A percentile compares a stretch with the other conserved stretches of the same genome.
phyloP scores from a whole-genome alignment of 2,113 vertebrate species.

The Theristicus caerulescens region DNA sequence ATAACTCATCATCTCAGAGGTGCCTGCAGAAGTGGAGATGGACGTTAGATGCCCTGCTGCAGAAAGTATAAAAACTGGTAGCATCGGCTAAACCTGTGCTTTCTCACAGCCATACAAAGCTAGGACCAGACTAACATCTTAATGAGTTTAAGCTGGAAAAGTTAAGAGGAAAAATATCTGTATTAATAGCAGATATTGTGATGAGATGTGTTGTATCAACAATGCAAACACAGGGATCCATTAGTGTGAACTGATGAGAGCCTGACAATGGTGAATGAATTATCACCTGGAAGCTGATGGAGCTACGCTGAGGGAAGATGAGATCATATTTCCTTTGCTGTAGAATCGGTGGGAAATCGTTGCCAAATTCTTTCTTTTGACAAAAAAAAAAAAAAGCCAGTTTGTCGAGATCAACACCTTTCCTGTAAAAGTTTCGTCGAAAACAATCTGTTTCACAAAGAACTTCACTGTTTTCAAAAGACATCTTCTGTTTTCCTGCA shows the following conservation, averaged over 20 bases:
- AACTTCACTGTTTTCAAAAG: background rate
- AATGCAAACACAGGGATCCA: background rate
- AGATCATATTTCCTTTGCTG: slow-evolving; percentile 54
- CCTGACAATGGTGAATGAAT: slow-evolving; percentile 41
- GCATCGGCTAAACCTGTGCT: background rate
- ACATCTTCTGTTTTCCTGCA: background rate
- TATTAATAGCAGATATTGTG: background rate
- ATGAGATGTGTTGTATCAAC: background rate
- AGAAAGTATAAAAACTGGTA: background rate
- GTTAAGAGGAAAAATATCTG: background rate
- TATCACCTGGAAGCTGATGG: slow-evolving; percentile 50
- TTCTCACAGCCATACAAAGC: background rate
- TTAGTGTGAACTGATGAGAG: background rate
- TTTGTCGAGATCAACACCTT: slow-evolving; percentile 38
- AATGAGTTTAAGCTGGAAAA: background rate
- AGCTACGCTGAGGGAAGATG: slow-evolving; percentile 14
- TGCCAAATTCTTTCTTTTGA: background rate
- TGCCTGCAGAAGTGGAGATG: slow-evolving; percentile 46
- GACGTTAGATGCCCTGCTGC: background rate
- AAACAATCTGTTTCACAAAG: background rate
- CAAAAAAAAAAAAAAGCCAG: background rate
- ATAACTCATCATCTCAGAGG: slow-evolving; percentile 85
- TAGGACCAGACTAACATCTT: background rate
- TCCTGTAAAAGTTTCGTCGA: slow-evolving; percentile 7
- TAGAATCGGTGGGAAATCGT: background rate